Base-by-base conservation (phyloP, 2,888 invertebrate species). In the Parnassius smintheus region DNA sequence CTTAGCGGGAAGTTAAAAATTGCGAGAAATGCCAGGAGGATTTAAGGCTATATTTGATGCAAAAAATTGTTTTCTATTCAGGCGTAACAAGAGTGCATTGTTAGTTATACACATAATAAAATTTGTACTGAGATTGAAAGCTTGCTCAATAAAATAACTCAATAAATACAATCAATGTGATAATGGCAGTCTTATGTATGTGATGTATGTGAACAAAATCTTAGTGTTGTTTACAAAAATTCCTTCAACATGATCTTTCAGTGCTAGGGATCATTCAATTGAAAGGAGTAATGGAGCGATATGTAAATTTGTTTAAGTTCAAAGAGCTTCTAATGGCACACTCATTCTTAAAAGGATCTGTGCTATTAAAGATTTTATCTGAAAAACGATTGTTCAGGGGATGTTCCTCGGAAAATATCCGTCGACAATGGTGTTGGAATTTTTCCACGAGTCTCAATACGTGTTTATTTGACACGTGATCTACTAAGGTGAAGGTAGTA, bases 261-360 rank as follows among this genome's bases (percentile, higher is more conserved):
- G 45, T 45, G 42, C 55, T 51, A 41, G 46, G 9, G 50, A 55
- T 18, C 45, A 59, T 62, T 53, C 63, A 56, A 59, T 56, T 63
- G 46, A 59, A 59, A 59, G 10, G 51, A 51, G 55, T 56, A 63
- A 42, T 22, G 42, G 56, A 52, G 46, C 55, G 56, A 56, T 64
- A 64, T 64, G 64, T 59, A 59, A 59, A 59, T 59, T 59, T 64
- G 48, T 35, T 49, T 50, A 48, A 64, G 56, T 59, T 64, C 59
- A 64, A 56, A 52, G 56, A 49, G 56, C 56, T 41, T 52, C 42
- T 59, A 59, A 59, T 59, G 56, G 59, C 48, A 44, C 56, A 63
- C 59, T 59, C 64, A 59, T 59, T 64, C 59, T 64, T 64, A 64
- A 59, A 64, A 59, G 64, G 59, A 64, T 56, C 52, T 51, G 44